phyloP scores from a whole-genome alignment of 2,797 vertebrate species.

The Lithobates sylvaticus region DNA sequence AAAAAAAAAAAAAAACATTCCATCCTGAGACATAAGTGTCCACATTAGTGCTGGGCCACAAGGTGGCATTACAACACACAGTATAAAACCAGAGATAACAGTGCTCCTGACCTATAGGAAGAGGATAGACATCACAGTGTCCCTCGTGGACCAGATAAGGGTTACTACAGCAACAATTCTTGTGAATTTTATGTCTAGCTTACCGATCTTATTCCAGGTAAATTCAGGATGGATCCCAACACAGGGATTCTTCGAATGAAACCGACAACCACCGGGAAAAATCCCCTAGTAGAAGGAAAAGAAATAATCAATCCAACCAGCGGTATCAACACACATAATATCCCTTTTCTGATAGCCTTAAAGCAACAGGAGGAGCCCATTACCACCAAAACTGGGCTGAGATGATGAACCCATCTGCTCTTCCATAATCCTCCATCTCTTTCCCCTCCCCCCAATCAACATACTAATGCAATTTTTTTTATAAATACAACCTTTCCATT shows the following conservation, averaged over 20 bases:
- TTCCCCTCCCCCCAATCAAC: too few relatives aligned
- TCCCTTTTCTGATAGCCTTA: too few relatives aligned
- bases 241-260: constrained; percentile 96
- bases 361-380: not conserved
- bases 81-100: too few relatives aligned
- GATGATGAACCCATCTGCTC: too few relatives aligned
- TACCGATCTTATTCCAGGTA: constrained; percentile 95
- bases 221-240: constrained; percentile 92
- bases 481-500: too few relatives aligned
- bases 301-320: too few relatives aligned
- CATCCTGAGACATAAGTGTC: too few relatives aligned
- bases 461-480: too few relatives aligned
- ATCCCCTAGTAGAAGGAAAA: constrained; percentile 80
- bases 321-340: too few relatives aligned
- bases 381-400: not conserved
- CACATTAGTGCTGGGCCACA: not conserved
- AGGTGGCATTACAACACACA: not conserved
- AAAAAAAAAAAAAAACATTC: too few relatives aligned
- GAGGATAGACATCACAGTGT: not conserved
- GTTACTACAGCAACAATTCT: too few relatives aligned
- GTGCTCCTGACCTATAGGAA: too few relatives aligned
- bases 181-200: constrained; percentile 64
- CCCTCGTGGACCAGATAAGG: not conserved
- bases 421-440: not conserved
- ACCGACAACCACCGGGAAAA: constrained; percentile 94